Conservation (phyloP, 2,888 invertebrate species). For the Arge pagana region DNA sequence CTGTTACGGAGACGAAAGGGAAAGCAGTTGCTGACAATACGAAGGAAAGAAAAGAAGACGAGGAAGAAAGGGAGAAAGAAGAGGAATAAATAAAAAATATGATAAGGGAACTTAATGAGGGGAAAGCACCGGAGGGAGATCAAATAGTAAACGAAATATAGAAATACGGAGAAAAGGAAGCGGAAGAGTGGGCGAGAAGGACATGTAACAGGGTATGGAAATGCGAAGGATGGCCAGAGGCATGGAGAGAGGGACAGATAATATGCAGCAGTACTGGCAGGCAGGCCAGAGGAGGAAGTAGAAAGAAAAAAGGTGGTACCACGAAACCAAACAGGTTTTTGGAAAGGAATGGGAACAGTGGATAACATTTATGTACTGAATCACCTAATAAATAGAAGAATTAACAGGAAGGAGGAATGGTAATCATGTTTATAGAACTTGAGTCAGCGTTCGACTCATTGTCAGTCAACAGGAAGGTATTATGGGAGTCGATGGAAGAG, state of each 20-base stretch:
- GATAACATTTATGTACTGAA: slow-evolving; percentile 14
- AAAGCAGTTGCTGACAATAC: too few species aligned
- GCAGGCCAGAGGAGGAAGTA: background rate
- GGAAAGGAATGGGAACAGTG: slow-evolving; percentile 17
- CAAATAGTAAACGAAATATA: background rate
- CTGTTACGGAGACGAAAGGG: background rate
- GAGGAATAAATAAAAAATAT: background rate
- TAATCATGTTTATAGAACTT: slow-evolving; percentile 18
- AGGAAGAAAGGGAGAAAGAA: background rate
- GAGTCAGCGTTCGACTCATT: slow-evolving; percentile 27
- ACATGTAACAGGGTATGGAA: background rate
- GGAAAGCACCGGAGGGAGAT: background rate
- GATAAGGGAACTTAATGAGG: background rate
- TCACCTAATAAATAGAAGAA: slow-evolving; percentile 3
- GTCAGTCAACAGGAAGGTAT: slow-evolving; percentile 15
- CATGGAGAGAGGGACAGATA: slow-evolving; percentile 8
- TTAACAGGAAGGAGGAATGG: slow-evolving; percentile 7
- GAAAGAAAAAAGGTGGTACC: background rate
- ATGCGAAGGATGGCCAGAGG: background rate
- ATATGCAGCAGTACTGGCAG: slow-evolving; percentile 5
- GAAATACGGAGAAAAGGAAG: background rate
- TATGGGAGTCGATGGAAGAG: slow-evolving; percentile 14
- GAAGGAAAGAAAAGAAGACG: background rate
- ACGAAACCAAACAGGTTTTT: slow-evolving; percentile 4
- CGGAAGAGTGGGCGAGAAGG: background rate